These are phyloP conservation scores for Drosophila sulfurigaster DNA, from an alignment of 1,140 invertebrate species.

Conservation along the genomic window DNA sequence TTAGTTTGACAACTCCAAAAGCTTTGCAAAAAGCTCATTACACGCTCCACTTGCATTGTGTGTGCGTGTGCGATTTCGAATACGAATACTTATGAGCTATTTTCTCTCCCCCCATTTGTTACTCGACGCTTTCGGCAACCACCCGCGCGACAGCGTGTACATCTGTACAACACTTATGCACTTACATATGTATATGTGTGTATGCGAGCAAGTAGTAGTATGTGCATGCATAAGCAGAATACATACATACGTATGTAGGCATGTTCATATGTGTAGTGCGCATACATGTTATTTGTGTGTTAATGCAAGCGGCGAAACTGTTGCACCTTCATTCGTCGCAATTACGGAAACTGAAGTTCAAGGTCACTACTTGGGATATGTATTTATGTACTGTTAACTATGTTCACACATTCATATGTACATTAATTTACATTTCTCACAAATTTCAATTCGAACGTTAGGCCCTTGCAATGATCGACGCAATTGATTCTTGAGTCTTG, in stretches of 20 bases:
- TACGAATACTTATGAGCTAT: background rate
- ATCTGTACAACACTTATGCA: background rate
- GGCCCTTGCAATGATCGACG: slow-evolving; percentile 29
- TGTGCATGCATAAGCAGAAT: too few relatives aligned
- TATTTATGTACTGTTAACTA: slow-evolving; percentile 16
- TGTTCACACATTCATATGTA: background rate
- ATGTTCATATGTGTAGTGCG: slow-evolving; percentile 1
- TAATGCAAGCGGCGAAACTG: slow-evolving; percentile 28
- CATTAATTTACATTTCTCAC: slow-evolving; percentile 15
- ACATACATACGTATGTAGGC: background rate
- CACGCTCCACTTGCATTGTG: background rate
- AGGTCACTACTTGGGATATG: slow-evolving; percentile 61
- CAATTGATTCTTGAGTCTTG: background rate
- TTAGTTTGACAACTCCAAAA: slow-evolving; percentile 11
- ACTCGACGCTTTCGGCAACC: background rate
- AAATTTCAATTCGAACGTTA: slow-evolving; percentile 9
- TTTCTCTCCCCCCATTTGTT: background rate
- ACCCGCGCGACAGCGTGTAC: background rate
- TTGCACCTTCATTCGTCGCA: slow-evolving; percentile 45
- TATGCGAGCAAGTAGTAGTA: background rate
- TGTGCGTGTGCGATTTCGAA: background rate
- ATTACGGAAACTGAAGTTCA: slow-evolving; percentile 64
- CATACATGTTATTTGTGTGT: slow-evolving; percentile 13
- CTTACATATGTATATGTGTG: background rate
- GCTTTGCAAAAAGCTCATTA: slow-evolving; percentile 18